Base-by-base conservation (phyloP, 2,797 vertebrate genomes). In the Discoglossus pictus region DNA sequence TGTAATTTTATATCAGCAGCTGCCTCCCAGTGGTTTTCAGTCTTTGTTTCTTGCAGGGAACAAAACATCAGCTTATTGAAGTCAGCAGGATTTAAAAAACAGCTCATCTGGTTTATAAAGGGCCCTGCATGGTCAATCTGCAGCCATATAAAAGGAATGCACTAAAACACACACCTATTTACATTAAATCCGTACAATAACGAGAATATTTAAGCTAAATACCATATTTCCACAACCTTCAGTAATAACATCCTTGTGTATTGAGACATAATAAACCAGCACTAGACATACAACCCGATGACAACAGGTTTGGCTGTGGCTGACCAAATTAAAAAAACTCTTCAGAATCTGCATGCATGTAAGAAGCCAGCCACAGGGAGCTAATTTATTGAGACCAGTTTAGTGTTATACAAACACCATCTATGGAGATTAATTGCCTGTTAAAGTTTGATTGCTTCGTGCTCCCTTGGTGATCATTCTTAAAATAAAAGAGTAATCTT, bases 371-470 rank as follows among this genome's bases (percentile, higher is more conserved):
- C 76, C 68, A 76, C 62, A 61, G 81, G 80, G 80, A 81, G 76
- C 79, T 80, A 76, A 78, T 81, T 86, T 78, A 74, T 67, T 60
- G 74, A 80, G 78, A 79, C 75, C 66, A 72, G 75, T 76, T 76
- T 77, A 76, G 76, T 75, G 80, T 76, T 83, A 72, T 74, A 75
- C 78, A 82, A 82, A 82, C 77, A 82, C 74, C 78, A 77, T 74
- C 78, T 80, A 74, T 76, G 78, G 76, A 85, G 81, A 84, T 81
- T 83, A 83, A 83, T 78, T 83, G 83, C 68, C 79, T 81, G 75
- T 80, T 84, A 81, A 75, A 77, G 72, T 77, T 76, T 74, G 75
- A 83, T 83, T 79, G 79, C 79, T 75, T 72, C 75, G 71, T 72
- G 70, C 72, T 83, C 82, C 77, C 81, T 78, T 69, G 74, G 61